A percentile compares a stretch with the other conserved stretches of the same genome.
Evolutionary conservation across 2,113 vertebrate genomes (phyloP).

Genomic region (Caracal caracal): DNA sequence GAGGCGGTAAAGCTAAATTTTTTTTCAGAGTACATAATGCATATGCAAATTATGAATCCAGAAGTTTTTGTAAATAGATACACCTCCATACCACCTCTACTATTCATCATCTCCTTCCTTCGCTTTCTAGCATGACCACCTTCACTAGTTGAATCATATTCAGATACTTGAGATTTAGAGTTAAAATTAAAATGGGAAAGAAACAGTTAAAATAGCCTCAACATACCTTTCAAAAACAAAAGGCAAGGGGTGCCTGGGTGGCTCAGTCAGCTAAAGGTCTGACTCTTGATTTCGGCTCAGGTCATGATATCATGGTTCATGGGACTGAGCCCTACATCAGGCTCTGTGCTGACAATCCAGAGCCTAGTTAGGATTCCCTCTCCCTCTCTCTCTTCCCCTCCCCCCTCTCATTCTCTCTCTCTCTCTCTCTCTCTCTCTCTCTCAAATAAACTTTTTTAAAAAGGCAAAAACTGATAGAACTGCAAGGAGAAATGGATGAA

Average conservation of each 20-base stretch:
- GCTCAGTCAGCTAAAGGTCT: too few species aligned
- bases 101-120: not conserved
- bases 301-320: too few species aligned
- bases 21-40: not conserved
- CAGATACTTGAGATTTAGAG: not conserved
- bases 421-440: too few species aligned
- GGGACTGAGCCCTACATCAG: too few species aligned
- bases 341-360: too few species aligned
- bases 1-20: not conserved
- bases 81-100: too few species aligned
- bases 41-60: not conserved
- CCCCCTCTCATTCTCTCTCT: too few species aligned
- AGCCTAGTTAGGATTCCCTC: too few species aligned
- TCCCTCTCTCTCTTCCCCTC: too few species aligned
- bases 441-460: not conserved
- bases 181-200: slow-evolving; percentile 19
- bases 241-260: not conserved
- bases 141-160: not conserved
- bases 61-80: not conserved
- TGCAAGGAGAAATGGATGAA: not conserved
- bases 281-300: too few species aligned
- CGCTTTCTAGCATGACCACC: not conserved
- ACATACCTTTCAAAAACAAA: slow-evolving; percentile 31
- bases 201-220: not conserved
- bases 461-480: not conserved